These are phyloP conservation scores for Nemapogon koenigi DNA, from an alignment of 2,888 invertebrate species.

Conservation along the genomic window DNA sequence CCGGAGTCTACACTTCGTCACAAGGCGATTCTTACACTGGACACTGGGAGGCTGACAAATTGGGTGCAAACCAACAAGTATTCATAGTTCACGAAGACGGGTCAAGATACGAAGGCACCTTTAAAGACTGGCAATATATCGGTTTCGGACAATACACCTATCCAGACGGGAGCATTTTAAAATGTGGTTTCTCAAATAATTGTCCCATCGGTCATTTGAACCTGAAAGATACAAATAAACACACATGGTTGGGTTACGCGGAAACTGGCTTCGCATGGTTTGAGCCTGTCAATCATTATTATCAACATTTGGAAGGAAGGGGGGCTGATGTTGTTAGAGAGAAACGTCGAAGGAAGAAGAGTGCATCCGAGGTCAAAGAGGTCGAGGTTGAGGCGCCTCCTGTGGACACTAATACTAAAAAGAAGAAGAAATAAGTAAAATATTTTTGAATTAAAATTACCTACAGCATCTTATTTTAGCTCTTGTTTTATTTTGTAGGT, in stretches of 20 bases:
- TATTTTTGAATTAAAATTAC: no score
- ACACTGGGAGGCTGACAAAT: constrained; percentile 60
- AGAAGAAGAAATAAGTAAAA: no score
- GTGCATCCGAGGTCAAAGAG: no score
- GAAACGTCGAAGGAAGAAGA: constrained; percentile 16
- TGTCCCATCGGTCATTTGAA: constrained; percentile 44
- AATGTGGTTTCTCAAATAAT: constrained; percentile 56
- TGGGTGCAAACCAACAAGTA: constrained; percentile 33
- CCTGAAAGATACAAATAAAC: constrained; percentile 57
- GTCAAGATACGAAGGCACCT: constrained; percentile 50
- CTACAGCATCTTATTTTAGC: no score
- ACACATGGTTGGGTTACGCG: constrained; percentile 56
- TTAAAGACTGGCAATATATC: constrained; percentile 52
- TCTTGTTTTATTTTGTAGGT: no score
- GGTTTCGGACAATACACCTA: constrained; percentile 57
- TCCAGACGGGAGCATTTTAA: constrained; percentile 51
- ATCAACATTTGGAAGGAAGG: constrained; percentile 33
- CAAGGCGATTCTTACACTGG: constrained; percentile 66
- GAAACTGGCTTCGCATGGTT: constrained; percentile 43
- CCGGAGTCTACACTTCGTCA: constrained; percentile 62
- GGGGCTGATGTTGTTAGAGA: constrained; percentile 12
- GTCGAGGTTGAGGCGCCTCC: no score
- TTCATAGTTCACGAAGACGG: constrained; percentile 48
- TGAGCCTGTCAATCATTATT: constrained; percentile 47
- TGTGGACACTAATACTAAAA: no score